phyloP scores from a whole-genome alignment of 2,888 invertebrate species.

The Leuctra nigra region DNA sequence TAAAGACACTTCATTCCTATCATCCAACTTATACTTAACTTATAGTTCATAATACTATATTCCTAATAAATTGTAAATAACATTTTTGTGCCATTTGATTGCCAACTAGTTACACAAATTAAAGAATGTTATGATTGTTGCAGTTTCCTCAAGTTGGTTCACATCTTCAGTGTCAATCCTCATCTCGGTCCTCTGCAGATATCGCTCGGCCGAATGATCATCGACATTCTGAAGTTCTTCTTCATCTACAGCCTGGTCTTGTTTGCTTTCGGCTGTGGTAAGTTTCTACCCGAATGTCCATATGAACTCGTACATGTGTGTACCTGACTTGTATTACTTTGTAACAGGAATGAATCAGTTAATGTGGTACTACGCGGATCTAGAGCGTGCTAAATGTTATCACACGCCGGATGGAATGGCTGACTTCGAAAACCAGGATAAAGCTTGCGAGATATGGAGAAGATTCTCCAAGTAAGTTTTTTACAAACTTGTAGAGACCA shows the following conservation, averaged over 20 bases:
- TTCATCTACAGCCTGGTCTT: slow-evolving; percentile 88
- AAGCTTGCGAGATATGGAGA: slow-evolving; percentile 80
- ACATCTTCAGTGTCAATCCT: slow-evolving; percentile 95
- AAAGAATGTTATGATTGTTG: too few species aligned
- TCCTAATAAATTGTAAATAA: too few species aligned
- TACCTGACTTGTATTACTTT: too few species aligned
- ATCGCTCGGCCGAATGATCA: slow-evolving; percentile 87
- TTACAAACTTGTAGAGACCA: too few species aligned
- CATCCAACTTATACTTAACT: too few species aligned
- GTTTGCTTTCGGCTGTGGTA: slow-evolving; percentile 94
- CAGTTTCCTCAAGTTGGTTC: slow-evolving; percentile 90
- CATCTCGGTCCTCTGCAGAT: slow-evolving; percentile 94
- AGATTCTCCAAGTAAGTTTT: slow-evolving; percentile 83
- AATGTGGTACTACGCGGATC: slow-evolving; percentile 87
- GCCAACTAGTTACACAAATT: too few species aligned
- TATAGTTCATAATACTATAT: too few species aligned
- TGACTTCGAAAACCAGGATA: slow-evolving; percentile 77
- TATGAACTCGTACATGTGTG: not conserved
- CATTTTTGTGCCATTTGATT: too few species aligned
- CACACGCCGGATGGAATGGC: slow-evolving; percentile 64
- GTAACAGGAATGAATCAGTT: slow-evolving; percentile 74
- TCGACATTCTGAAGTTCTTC: slow-evolving; percentile 94
- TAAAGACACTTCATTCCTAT: too few species aligned
- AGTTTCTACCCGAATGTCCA: slow-evolving; percentile 34
- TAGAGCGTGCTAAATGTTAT: slow-evolving; percentile 82